phyloP scores from a whole-genome alignment of 2,888 invertebrate genomes.

The Noctua janthe region DNA sequence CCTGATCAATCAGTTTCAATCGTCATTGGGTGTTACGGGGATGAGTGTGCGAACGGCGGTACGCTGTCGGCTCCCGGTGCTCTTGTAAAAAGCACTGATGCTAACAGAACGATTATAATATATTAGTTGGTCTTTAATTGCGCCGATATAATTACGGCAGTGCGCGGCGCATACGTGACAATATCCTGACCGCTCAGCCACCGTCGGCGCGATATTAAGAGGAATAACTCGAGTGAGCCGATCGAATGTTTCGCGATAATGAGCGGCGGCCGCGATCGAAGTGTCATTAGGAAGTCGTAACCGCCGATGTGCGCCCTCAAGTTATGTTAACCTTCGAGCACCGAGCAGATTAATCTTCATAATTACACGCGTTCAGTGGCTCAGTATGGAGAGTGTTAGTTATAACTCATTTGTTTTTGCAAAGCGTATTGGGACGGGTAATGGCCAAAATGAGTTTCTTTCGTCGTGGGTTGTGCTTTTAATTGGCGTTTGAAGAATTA shows the following conservation, averaged over 20 bases:
- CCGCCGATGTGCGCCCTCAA: conserved; percentile 85
- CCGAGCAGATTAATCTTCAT: conserved; percentile 85
- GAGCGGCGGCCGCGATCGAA: conserved; percentile 87
- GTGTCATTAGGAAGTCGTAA: conserved; percentile 90
- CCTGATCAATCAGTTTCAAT: conserved; percentile 79
- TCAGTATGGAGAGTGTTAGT: conserved; percentile 73
- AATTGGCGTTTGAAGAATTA: conserved; percentile 45
- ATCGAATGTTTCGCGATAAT: conserved; percentile 89
- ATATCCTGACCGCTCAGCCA: conserved; percentile 86
- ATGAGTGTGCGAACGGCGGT: conserved; percentile 79
- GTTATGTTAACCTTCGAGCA: conserved; percentile 84
- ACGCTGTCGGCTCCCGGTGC: conserved; percentile 80
- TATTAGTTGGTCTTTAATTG: conserved; percentile 90
- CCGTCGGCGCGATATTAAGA: conserved; percentile 88
- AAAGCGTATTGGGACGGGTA: conserved; percentile 54
- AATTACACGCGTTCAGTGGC: conserved; percentile 79
- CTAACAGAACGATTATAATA: conserved; percentile 90
- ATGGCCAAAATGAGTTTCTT: conserved; percentile 61
- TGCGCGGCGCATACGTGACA: conserved; percentile 87
- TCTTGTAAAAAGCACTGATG: conserved; percentile 87
- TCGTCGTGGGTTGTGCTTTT: conserved; percentile 29
- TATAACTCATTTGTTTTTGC: conserved; percentile 72
- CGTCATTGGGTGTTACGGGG: conserved; percentile 80
- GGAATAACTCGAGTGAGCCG: conserved; percentile 87
- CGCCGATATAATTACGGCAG: conserved; percentile 89